Conservation (phyloP, 2,113 vertebrate genomes). For the Polypterus senegalus region DNA sequence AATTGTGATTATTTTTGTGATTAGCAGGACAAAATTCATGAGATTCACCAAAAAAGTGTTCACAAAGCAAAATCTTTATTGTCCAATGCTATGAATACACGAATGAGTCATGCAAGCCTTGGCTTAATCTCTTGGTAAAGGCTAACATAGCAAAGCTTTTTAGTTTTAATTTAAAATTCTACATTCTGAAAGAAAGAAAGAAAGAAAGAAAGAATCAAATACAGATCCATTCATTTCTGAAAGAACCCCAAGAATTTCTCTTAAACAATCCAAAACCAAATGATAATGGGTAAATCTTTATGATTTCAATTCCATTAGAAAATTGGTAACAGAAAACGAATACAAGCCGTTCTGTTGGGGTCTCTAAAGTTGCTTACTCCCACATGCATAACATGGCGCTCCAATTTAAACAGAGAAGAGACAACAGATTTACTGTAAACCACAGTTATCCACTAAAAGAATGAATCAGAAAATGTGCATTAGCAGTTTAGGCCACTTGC, state of each 20-base stretch:
- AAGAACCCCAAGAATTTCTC: background rate
- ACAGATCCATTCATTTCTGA: background rate
- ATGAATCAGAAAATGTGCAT: too few species aligned
- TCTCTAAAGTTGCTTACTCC: background rate
- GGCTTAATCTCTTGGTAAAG: too few species aligned
- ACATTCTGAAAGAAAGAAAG: background rate
- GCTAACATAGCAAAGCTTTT: too few species aligned
- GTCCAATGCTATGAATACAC: too few species aligned
- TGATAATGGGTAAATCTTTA: background rate
- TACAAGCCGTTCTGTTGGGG: background rate
- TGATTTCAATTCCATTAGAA: background rate
- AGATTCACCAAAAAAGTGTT: too few species aligned
- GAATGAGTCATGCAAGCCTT: too few species aligned
- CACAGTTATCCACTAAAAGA: background rate
- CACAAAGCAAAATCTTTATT: too few species aligned
- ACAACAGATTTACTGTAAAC: background rate
- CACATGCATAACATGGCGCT: background rate
- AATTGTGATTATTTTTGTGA: too few species aligned
- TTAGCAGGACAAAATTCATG: too few species aligned
- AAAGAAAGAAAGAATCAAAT: background rate
- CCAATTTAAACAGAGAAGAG: background rate
- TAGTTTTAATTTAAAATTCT: too few species aligned
- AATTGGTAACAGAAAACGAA: constrained; percentile 1
- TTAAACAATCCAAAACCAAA: constrained; percentile 2
- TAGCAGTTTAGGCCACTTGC: too few species aligned